These are phyloP conservation scores for Reticulitermes lucifugus DNA, from an alignment of 2,888 invertebrate genomes.

Conservation along the genomic window DNA sequence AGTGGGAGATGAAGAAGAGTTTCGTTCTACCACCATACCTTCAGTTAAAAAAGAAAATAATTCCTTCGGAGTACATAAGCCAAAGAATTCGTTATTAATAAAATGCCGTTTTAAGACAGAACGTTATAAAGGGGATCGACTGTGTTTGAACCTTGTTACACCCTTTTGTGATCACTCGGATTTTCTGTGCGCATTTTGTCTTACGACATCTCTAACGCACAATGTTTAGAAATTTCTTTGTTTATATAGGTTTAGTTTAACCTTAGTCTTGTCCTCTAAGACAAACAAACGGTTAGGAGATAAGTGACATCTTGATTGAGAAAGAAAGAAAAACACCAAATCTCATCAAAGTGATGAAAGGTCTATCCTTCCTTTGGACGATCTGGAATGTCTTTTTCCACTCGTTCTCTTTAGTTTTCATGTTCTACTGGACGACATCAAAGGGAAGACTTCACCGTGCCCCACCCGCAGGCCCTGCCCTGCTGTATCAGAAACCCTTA, in stretches of 20 bases:
- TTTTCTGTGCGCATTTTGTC: no score
- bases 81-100: no score
- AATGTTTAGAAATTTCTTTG: background rate
- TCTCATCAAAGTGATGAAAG: slow-evolving; percentile 20
- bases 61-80: no score
- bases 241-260: background rate
- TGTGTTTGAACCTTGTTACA: no score
- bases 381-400: slow-evolving; percentile 17
- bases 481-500: slow-evolving; percentile 3
- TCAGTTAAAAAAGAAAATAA: no score
- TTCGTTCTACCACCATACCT: no score
- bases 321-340: slow-evolving; percentile 7
- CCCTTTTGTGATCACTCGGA: no score
- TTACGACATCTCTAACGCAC: no score
- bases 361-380: background rate
- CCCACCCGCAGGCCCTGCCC: background rate
- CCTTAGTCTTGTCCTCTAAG: background rate
- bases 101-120: no score
- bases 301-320: slow-evolving; percentile 13
- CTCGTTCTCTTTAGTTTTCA: background rate
- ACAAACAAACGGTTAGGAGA: background rate
- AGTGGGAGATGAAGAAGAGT: no score
- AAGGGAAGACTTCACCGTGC: background rate
- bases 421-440: slow-evolving; percentile 23
- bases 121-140: no score